Evolutionary conservation across 2,113 vertebrate species (phyloP), one percentile per base, ranked within the genome.

Genomic region (Proterorhinus semilunaris): DNA sequence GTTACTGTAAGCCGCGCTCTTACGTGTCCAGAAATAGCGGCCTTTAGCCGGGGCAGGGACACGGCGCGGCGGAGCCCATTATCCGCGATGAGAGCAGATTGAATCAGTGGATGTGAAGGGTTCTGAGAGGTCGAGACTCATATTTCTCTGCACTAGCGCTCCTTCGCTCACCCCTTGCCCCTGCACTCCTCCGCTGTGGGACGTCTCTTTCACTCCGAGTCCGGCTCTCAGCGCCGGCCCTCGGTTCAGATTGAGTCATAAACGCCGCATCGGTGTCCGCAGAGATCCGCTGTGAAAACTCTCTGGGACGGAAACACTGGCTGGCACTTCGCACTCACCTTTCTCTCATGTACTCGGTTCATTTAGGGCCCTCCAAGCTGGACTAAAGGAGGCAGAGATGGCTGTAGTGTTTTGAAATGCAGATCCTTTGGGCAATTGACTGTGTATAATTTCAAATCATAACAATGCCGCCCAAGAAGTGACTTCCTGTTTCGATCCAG

Each of bases 41-140:
- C 78, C 72, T 74, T 72, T 69, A 82, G 81, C 78, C 83, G 10
- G 83, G 73, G 69, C 80, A 73, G 82, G 71, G 72, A 78, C 84
- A 78, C 50, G 1, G 79, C 67, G 76, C 69, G 78, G 81, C 82
- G 74, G 83, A 86, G 78, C 83, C 87, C 87, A 87, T 88, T 83
- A 87, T 84, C 79, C 83, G 78, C 76, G 79, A 88, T 87, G 76
- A 72, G 87, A 88, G 77, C 78, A 71, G 87, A 85, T 83, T 85
- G 85, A 88, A 88, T 89, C 86, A 83, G 78, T 79, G 76, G 48
- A 84, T 88, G 83, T 82, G 36, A 45, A 68, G 73, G 66, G 76
- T 36, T 36, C 83, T 47, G 81, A 83, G 84, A 83, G 84, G 81
- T 50, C 73, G 76, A 85, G 27, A 80, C 48, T 87, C 81, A 75